Conservation (phyloP, 2,888 invertebrate genomes). For the Alloplasta piceator region DNA sequence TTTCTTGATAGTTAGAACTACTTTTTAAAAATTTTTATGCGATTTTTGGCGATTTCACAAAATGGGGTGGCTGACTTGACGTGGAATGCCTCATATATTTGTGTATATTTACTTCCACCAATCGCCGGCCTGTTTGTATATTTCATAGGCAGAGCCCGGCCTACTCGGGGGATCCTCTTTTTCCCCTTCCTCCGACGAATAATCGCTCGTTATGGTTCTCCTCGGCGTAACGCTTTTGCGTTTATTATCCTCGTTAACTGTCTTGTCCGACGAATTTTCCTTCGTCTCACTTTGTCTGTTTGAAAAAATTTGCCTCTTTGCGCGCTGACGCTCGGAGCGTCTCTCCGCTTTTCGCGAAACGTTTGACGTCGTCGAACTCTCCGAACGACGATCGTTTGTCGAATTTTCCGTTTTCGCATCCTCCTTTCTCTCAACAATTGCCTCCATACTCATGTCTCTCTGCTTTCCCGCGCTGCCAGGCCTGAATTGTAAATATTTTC, state of each 20-base stretch:
- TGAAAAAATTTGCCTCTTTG: constrained; percentile 75
- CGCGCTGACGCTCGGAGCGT: constrained; percentile 78
- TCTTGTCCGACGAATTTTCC: constrained; percentile 68
- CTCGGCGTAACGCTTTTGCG: constrained; percentile 82
- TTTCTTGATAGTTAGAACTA: too few relatives aligned
- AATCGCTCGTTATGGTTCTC: constrained; percentile 84
- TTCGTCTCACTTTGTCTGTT: constrained; percentile 79
- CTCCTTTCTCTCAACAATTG: constrained; percentile 73
- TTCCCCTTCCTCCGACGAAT: constrained; percentile 87
- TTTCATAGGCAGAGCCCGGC: constrained; percentile 88
- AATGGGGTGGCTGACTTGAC: too few relatives aligned
- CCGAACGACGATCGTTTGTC: constrained; percentile 66
- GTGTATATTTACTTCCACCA: constrained; percentile 91
- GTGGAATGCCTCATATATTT: too few relatives aligned
- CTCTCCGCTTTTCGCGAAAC: constrained; percentile 74
- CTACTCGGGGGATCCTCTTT: constrained; percentile 83
- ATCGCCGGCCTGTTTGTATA: constrained; percentile 91
- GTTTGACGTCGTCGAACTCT: constrained; percentile 65
- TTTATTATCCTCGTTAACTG: constrained; percentile 74
- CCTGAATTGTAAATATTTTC: constrained; percentile 62
- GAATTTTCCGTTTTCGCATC: constrained; percentile 64
- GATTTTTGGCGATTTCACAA: too few relatives aligned
- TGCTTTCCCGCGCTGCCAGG: constrained; percentile 69
- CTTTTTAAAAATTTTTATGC: too few relatives aligned
- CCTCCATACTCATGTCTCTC: constrained; percentile 74